Base-by-base conservation (phyloP, 1,140 invertebrate genomes). In the Drosophila lowei region DNA sequence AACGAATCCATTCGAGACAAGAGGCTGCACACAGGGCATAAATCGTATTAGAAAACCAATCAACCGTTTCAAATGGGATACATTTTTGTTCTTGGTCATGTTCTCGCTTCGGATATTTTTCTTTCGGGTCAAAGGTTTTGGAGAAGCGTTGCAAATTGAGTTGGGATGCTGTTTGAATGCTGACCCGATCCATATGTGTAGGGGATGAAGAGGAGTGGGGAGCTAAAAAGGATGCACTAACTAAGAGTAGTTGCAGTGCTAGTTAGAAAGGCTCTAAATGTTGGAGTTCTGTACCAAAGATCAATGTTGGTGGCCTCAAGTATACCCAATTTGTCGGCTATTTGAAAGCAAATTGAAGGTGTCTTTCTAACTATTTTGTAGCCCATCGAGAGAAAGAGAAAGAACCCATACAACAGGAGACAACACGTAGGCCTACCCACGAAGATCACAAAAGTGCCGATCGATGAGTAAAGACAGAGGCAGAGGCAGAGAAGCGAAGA, bases 1-100 rank as follows among this genome's bases (percentile, higher is more conserved):
- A 83, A 18, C 83, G 78, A 88, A 88, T 86, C 72, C 68, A 83
- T 88, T 86, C 46, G 74, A 23, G 60, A 43, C 48, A 28, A 54
- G 65, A 18, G 49, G 57, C 65, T 55, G 65, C 61, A 34, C 54
- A 13, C 60, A 77, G 34, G 44, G 76, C 57, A 72, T 54, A 49
- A 72, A 63, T 72, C 75, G 74, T 76, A 88, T 88, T 76, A 66
- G 83, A 88, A 86, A 86, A 59, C 66, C 71, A 81, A 78, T 72
- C 84, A 83, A 86, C 71, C 83, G 66, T 88, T 49, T 61, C 83
- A 76, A 86, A 86, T 88, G 65, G 71, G 47, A 62, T 63, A 72
- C 77, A 86, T 46, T 44, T 63, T 42, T 54, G 46, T 23, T 28
- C 34, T 18, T 59, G 57, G 49, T 55, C 38, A 47, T 61, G 59